Evolutionary conservation across 2,113 vertebrate species (phyloP).

Genomic region (Trogon surrucura): DNA sequence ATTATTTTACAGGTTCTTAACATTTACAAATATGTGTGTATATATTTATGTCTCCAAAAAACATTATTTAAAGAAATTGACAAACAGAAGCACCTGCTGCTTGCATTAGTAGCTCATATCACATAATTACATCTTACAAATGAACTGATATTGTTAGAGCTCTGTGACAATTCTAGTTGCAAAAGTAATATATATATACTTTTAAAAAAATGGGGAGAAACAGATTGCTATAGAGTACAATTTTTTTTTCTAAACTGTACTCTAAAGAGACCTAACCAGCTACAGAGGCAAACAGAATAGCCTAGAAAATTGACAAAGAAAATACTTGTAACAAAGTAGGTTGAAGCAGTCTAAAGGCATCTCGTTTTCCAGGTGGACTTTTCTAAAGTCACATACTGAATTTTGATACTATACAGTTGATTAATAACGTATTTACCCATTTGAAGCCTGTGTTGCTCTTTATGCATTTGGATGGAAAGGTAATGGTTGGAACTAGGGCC

Average conservation of each 20-base stretch:
- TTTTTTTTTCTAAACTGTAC: background rate
- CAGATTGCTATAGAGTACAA: background rate
- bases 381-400: background rate
- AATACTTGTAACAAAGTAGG: background rate
- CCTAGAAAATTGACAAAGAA: background rate
- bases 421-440: background rate
- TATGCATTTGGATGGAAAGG: background rate
- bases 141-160: background rate
- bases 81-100: background rate
- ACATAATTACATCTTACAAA: background rate
- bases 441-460: background rate
- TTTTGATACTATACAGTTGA: background rate
- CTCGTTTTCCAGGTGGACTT: background rate
- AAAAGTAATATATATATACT: background rate
- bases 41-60: background rate
- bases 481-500: background rate
- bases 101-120: background rate
- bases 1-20: background rate
- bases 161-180: background rate
- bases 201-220: background rate
- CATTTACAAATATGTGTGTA: background rate
- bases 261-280: background rate
- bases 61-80: background rate
- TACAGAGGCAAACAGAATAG: background rate
- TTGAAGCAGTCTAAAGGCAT: background rate